phyloP scores from a whole-genome alignment of 2,888 invertebrate species.

The Phalera bucephala region DNA sequence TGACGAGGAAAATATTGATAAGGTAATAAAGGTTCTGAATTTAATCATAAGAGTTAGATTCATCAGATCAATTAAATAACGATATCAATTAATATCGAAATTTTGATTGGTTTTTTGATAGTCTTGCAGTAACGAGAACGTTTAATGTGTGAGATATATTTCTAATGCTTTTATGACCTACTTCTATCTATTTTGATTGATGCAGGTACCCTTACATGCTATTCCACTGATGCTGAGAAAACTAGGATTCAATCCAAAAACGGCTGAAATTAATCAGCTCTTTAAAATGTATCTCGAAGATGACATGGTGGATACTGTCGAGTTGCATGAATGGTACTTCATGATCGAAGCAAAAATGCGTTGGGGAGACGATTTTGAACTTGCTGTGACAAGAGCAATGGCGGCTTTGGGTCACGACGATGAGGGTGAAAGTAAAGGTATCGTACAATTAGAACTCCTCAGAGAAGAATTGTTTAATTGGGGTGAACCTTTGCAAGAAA shows the following conservation, averaged over 20 bases:
- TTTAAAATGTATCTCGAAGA: conserved; percentile 64
- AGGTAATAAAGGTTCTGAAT: conserved; percentile 35
- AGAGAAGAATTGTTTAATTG: conserved; percentile 59
- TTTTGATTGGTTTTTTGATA: too few relatives aligned
- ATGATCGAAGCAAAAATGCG: conserved; percentile 75
- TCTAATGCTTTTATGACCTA: too few relatives aligned
- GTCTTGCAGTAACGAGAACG: too few relatives aligned
- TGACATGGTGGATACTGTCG: conserved; percentile 67
- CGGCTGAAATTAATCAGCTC: conserved; percentile 53
- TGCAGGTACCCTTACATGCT: conserved; percentile 50
- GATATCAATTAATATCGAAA: too few relatives aligned
- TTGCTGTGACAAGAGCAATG: conserved; percentile 58
- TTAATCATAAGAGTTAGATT: too few relatives aligned
- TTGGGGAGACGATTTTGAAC: conserved; percentile 70
- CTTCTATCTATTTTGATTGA: conserved; percentile 1
- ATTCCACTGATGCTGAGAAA: conserved; percentile 67
- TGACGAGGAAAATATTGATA: conserved; percentile 68
- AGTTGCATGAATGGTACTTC: conserved; percentile 63
- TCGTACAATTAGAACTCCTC: conserved; percentile 53
- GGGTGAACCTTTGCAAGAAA: conserved; percentile 66
- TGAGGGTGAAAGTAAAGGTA: conserved; percentile 56
- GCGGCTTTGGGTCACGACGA: conserved; percentile 66
- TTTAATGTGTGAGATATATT: too few relatives aligned
- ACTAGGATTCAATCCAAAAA: conserved; percentile 71
- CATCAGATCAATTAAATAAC: too few relatives aligned